Base-by-base conservation (phyloP, 2,797 vertebrate species). In the Chiroxiphia lanceolata region DNA sequence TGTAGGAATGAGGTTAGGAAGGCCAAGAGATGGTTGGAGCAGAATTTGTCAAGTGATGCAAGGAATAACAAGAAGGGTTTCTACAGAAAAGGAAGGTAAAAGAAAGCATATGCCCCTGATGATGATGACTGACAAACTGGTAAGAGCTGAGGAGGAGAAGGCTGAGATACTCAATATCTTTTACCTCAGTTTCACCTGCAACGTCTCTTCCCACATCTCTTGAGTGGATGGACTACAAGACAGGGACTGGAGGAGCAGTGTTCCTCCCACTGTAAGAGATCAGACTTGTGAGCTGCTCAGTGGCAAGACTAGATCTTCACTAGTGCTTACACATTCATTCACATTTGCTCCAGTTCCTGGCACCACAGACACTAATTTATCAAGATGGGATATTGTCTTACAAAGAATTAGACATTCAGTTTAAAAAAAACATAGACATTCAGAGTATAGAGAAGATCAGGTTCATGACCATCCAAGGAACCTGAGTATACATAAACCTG, bases 391-490 rank as follows among this genome's bases (percentile, higher is more conserved):
- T 36, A 36, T n/a, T 21, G 20, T 11, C 34, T 67, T 54, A 47
- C 33, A 67, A 40, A 33, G 7, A 65, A 12, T 4, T 53, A 84
- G 34, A 47, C 2, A 20, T 23, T 42, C 9, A 42, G 7, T 6
- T 14, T 53, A 11, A 45, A 45, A 19, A 7, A 36, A 25, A 61
- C 1, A 10, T 0, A 26, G 1, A 2, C 12, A 1, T 36, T 54
- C 15, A 54, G 42, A 67, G 8, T 47, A 13, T 23, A 68, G 16
- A 67, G 50, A 83, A 57, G 26, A 36, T 34, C 25, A 42, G 13
- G 19, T 36, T 68, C 6, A 25, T 26, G 54, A 15, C 7, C 3
- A 56, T 17, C 42, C 56, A 14, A 38, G 36, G 61, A 68, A 34
- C 6, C 13, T 19, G 16, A 61, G 25, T 5, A 22, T 12, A 64